Base-by-base conservation (phyloP, 2,888 invertebrate genomes). In the Xanthorhoe designata region DNA sequence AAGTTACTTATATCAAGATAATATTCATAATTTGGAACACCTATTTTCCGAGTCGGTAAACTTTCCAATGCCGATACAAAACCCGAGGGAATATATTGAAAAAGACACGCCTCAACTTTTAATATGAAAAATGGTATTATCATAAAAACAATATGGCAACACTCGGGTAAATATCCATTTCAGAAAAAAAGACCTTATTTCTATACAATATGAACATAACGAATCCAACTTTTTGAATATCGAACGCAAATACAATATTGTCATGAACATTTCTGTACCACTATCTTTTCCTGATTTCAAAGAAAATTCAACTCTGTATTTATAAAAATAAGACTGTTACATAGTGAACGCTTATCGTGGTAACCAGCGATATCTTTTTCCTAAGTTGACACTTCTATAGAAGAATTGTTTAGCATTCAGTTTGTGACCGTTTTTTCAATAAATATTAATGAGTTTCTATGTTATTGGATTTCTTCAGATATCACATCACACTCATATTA, bases 91-190 rank as follows among this genome's bases (percentile, higher is more conserved):
- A 73, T 76, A 75, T 75, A 78, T 77, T 79, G 73, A 76, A 76
- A 79, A 79, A 80, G 78, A 68, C 75, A 71, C 83, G 68, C 81
- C 86, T 70, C 83, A 91, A 91, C 83, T 92, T 91, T 92, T 92
- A 92, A 92, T 92, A 88, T 89, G 92, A 92, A 92, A 92, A 92
- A 92, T 91, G 87, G 86, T 85, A 92, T 92, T 92, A 92, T 91
- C 87, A 88, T 90, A 70, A 61, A 57, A 65, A 85, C 35, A 56
- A 53, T 45, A n/a, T 13, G 8, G 19, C 4, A 42, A 45, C 61
- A 15, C 35, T 55, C 18, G 13, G 10, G n/a, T n/a, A 54, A 50
- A 32, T 32, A 24, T 42, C 45, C 32, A 19, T 2, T 32, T 15
- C 17, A 9, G 47, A 18, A 15, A 6, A n/a, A 51, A 52, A 61